Base-by-base conservation (phyloP, 2,888 invertebrate species). In the Herminia tarsipennalis region DNA sequence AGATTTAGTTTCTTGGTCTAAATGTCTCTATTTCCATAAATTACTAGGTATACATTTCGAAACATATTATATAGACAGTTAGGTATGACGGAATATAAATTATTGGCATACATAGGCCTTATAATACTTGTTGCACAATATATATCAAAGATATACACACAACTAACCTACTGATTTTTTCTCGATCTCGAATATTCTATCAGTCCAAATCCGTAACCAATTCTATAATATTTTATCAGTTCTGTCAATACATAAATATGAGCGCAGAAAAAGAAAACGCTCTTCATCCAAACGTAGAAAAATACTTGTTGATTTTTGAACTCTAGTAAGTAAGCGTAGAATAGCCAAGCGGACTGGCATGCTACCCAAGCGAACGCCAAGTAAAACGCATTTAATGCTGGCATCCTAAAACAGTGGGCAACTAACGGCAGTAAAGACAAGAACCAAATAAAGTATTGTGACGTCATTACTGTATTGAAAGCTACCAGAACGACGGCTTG, bases 381-480 rank as follows among this genome's bases (percentile, higher is more conserved):
- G 5, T 93, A 64, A 0, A 93, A 42, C 0, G 93, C 92, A 43
- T 86, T 83, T 5, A 78, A 80, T 4, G 88, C 69, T 2, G 92
- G 84, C 47, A 95, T 86, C 52, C 92, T 92, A 17, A 98, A 92
- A 70, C 94, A 93, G 56, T 96, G 95, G 0, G 95, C 83, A 46
- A 96, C 94, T 13, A 98, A 73, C 0, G 99, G 99, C 10, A 99
- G 82, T 4, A 99, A 81, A 1, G 97, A 96, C 46, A 99, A 83
- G 75, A 98, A 98, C 99, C 99, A 99, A 34, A 99, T 93, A 67
- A 98, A 98, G 79, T 99, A 99, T 76, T 99, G 99, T 3, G 99
- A 98, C 0, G 99, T 99, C 76, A 98, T 94, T 0, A 99, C 99
- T 64, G 97, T 96, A 86, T 99, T 99, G 71, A 96, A 98, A 1